Base-by-base conservation (phyloP, 2,113 vertebrate genomes). In the Pelmatolapia mariae region DNA sequence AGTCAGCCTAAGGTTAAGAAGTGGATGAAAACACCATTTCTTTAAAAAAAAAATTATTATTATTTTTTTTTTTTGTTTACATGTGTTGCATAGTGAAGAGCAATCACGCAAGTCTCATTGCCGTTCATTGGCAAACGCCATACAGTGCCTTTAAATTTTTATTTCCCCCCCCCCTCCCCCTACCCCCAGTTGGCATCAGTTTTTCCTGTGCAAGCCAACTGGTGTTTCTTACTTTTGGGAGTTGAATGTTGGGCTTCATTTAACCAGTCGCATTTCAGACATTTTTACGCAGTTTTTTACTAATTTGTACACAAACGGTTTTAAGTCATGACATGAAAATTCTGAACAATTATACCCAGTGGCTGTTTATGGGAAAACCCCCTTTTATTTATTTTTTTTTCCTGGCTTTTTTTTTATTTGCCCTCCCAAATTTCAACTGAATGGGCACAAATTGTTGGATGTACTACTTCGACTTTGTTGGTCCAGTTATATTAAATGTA, bases 261-360 rank as follows among this genome's bases (percentile, higher is more conserved):
- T 98, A 98, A 98, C 97, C 97, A 98, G 98, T 98, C 98, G 98
- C 98, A 98, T 98, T 98, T 98, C 98, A 98, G 98, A 97, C 97
- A 97, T 98, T 98, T 98, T 99, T 98, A 98, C 96, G 98, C 98
- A 97, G 97, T 99, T 99, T 99, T 97, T 98, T 98, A 99, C 98
- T 97, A 96, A 97, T 98, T 99, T 99, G 98, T 99, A 99, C 97
- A 99, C 98, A 97, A 96, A 98, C 96, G 96, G 98, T 99, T 99
- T 99, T 99, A 98, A 99, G 98, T 98, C 97, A 96, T 95, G 92
- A 96, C 96, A 96, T 96, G 92, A 94, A 94, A 89, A 95, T 93
- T 94, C 95, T 95, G 93, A 97, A 95, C 94, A 90, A 96, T 95
- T 97, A 94, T 96, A 96, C 96, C 97, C 97, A 97, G 97, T 97